Evolutionary conservation across 1,140 invertebrate genomes (phyloP), one percentile per base, ranked within the genome.

Genomic region (Drosophila parvula): DNA sequence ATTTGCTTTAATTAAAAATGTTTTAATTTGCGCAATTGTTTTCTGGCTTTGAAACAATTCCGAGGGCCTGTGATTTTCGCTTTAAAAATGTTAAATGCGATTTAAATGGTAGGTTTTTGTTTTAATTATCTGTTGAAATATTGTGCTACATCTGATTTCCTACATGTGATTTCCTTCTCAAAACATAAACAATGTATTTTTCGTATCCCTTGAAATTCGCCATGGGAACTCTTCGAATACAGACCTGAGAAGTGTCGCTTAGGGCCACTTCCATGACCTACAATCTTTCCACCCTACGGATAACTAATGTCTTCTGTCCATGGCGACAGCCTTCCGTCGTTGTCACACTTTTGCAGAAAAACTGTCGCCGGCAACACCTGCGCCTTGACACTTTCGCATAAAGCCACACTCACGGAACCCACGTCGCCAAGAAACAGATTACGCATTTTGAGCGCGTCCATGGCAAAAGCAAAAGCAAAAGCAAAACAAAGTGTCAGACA

Each of bases 1-100:
- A 79, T 88, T 85, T 82, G 65, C 51, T 48, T 79, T 82, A 88
- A 79, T 79, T 79, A 79, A 86, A 83, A 88, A 88, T 88, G 82
- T 70, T 83, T 82, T 61, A 74, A 88, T 86, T 79, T 68, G 67
- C 44, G 43, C 44, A 28, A 43, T 65, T 68, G 65, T 65, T 51
- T 27, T 18, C 12, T 11, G n/a, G 47, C 11, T 14, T 5, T 40
- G 34, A 55, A 16, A 5, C 6, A 38, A 38, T n/a, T 55, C 51
- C 9, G 12, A 12, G 18, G 8, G 32, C 5, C 12, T 38, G 51
- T 55, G 34, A 53, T 53, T 53, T 22, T 14, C 4, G 7, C 4
- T 14, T 53, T 36, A 34, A 36, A 4, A 4, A 34, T 18, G 1
- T 51, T 18, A 5, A 53, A 53, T 5, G 7, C 50, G n/a, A n/a